These are phyloP conservation scores for Halcyon senegalensis DNA, from an alignment of 2,113 vertebrate genomes.

Conservation along the genomic window DNA sequence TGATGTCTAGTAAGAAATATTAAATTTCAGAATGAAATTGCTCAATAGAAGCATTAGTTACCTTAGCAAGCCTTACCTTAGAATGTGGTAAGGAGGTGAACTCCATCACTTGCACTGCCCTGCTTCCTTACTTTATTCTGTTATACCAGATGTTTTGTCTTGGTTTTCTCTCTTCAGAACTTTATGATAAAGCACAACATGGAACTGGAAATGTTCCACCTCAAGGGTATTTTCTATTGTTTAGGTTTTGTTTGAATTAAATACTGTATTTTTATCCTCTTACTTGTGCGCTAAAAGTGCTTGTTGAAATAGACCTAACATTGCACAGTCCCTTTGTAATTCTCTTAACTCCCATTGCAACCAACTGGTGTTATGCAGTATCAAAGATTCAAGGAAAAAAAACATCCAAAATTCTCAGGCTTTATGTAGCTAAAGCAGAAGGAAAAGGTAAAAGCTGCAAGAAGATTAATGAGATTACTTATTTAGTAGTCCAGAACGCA, in stretches of 20 bases:
- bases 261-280: not conserved
- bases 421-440: not conserved
- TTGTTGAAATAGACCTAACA: not conserved
- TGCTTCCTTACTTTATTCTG: not conserved
- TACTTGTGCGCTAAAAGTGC: not conserved
- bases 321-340: not conserved
- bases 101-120: not conserved
- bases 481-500: constrained; percentile 32
- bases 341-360: not conserved
- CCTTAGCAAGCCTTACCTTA: not conserved
- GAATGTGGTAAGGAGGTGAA: not conserved
- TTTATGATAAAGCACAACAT: not conserved
- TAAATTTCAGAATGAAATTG: not conserved
- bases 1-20: not conserved
- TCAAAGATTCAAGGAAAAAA: not conserved
- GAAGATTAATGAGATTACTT: constrained; percentile 62
- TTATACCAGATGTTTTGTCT: not conserved
- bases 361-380: not conserved
- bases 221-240: not conserved
- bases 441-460: constrained; percentile 24
- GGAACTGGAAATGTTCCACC: not conserved
- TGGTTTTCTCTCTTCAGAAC: not conserved
- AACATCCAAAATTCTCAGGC: not conserved
- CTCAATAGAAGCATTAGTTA: not conserved
- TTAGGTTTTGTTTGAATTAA: not conserved